Evolutionary conservation across 2,113 vertebrate genomes (phyloP), one percentile per base, ranked within the genome.

Genomic region (Clarias batrachus): DNA sequence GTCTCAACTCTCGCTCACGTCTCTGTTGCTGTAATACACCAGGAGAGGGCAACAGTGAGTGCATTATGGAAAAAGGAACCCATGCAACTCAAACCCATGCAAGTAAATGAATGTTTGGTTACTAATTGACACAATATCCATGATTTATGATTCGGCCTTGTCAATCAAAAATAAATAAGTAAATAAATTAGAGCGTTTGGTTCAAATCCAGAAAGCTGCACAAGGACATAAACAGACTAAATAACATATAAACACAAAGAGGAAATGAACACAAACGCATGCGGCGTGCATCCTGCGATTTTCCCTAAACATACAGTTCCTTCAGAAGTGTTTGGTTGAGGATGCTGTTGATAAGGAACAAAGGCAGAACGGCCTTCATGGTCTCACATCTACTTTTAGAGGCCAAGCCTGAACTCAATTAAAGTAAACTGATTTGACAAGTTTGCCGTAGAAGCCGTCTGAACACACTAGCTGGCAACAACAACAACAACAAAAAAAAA

Each of bases 1-100:
- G 98, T 90, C 97, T 93, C 87, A 97, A 87, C 93, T 98, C 97
- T 10, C 97, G 97, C 91, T 98, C 97, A 2, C 96, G 93, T 27
- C 96, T 95, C 85, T 99, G 97, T 89, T 99, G 98, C 97, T 98
- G 92, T 81, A 70, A 68, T 23, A 85, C 33, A 27, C 48, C 86
- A 68, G 60, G 3, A 70, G 85, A 73, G 85, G 81, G 66, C 1
- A 21, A 76, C 21, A 85, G 60, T 57, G 83, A 76, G 56, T 23
- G 48, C 68, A 30, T 12, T 84, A 3, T 23, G 30, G 30, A 52
- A 30, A 16, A n/a, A 74, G 41, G 19, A 60, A 70, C 30, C 30
- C 30, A 33, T 33, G 30, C 30, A 33, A 63, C 62, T 57, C 41
- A 60, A 41, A 57, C 59, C 12, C 57, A 19, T 82, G 10, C 27